Evolutionary conservation across 2,113 vertebrate genomes (phyloP), one percentile per base, ranked within the genome.

Genomic region (Coptodon bakossiorum): DNA sequence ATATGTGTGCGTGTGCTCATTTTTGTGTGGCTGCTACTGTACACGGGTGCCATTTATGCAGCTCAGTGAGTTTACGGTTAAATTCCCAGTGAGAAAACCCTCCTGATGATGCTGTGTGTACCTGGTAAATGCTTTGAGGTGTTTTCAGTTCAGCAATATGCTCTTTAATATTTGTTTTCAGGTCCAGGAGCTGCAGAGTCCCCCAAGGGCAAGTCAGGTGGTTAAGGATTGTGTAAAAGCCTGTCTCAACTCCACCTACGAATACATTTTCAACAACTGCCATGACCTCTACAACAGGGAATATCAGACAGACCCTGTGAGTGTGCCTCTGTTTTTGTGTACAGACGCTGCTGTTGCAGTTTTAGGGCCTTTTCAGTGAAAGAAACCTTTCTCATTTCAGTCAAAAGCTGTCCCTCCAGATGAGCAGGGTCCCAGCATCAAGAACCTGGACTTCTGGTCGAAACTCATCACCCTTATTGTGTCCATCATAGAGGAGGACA

Each of bases 401-500:
- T 96, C 95, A 38, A 99, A 99, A 96, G 98, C 98, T 3, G 96
- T 98, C 3, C 97, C 98, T 27, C 97, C 98, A 0, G 99, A 99
- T 56, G 99, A 99, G 48, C 99, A 99, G 93, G 99, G 99, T 1
- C 99, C 98, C 88, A 99, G 97, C 95, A 96, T 97, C 94, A 99
- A 98, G 95, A 99, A 99, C 96, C 95, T 99, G 34, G 98, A 99
- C 95, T 99, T 99, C 95, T 99, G 98, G 98, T 99, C 98, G 85
- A 99, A 99, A 94, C 97, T 99, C 61, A 99, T 99, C 92, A 99
- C 99, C 8, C 97, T 99, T 83, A 99, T 99, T 2, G 99, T 99
- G 84, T 99, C 99, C 89, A 99, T 99, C 90, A 99, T 99, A 0
- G 99, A 99, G 84, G 99, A 99, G 86, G 99, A 99, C 95, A 99